phyloP scores from a whole-genome alignment of 2,888 invertebrate species.

The Ophioninae sp. region DNA sequence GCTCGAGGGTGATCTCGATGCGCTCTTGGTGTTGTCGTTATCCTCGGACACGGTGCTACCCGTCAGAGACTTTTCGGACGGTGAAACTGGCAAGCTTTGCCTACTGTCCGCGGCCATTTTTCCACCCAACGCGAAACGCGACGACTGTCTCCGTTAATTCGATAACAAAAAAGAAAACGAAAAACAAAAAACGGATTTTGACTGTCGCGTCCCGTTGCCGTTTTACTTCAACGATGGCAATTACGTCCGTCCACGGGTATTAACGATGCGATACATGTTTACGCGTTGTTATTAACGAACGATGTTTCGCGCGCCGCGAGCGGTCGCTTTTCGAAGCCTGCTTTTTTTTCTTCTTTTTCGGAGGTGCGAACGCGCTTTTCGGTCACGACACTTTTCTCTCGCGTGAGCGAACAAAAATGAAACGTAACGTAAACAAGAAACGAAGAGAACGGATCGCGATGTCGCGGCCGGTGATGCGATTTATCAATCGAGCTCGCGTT shows the following conservation, averaged over 20 bases:
- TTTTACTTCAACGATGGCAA: not conserved
- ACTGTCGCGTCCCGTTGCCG: not conserved
- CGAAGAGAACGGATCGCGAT: not conserved
- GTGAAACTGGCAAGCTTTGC: slow-evolving; percentile 79
- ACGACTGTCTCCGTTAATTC: not conserved
- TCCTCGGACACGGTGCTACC: slow-evolving; percentile 81
- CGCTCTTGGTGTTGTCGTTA: slow-evolving; percentile 77
- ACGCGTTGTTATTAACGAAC: not conserved
- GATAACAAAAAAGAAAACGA: not conserved
- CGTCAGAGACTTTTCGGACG: slow-evolving; percentile 78
- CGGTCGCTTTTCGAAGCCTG: slow-evolving; percentile 25
- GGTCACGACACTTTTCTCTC: slow-evolving; percentile 1
- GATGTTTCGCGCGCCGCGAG: slow-evolving; percentile 16
- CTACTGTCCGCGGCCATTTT: slow-evolving; percentile 78
- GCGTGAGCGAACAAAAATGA: not conserved
- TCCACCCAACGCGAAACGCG: slow-evolving; percentile 44
- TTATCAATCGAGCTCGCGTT: not conserved
- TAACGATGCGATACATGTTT: slow-evolving; percentile 2
- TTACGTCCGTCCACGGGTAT: not conserved
- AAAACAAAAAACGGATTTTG: slow-evolving; percentile 7
- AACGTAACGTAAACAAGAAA: not conserved
- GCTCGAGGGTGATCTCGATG: slow-evolving; percentile 83
- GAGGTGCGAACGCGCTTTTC: slow-evolving; percentile 29
- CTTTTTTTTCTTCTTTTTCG: not conserved
- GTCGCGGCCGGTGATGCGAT: slow-evolving; percentile 23